phyloP scores from a whole-genome alignment of 2,797 vertebrate genomes.

The Decapterus maruadsi region DNA sequence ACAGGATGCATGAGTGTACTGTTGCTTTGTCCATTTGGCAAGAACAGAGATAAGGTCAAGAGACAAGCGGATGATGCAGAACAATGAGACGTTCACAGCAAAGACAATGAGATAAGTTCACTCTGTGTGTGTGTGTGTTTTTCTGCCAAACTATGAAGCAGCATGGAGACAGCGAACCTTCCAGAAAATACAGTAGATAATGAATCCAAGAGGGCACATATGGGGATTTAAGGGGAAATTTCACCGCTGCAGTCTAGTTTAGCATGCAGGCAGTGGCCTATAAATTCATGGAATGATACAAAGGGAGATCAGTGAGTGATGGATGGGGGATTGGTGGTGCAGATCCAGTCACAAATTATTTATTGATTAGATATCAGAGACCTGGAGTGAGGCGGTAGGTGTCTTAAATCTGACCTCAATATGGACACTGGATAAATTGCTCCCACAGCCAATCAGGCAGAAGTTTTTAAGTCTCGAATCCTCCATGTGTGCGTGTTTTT shows the following conservation, averaged over 20 bases:
- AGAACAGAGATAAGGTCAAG: constrained; percentile 64
- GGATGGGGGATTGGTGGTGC: constrained; percentile 68
- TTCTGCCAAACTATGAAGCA: not conserved
- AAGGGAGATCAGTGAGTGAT: constrained; percentile 72
- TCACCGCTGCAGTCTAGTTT: constrained; percentile 14
- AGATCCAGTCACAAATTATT: constrained; percentile 79
- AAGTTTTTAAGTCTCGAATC: constrained; percentile 8
- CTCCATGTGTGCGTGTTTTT: not conserved
- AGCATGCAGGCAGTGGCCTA: constrained; percentile 47
- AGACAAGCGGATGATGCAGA: constrained; percentile 51
- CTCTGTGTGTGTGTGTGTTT: not conserved
- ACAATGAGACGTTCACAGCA: constrained; percentile 43
- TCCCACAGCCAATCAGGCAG: constrained; percentile 26
- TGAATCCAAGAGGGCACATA: constrained; percentile 5
- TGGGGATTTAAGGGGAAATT: constrained; percentile 19
- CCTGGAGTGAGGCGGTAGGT: constrained; percentile 55
- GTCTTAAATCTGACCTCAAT: constrained; percentile 73
- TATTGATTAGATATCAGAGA: constrained; percentile 82
- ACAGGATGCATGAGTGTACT: constrained; percentile 61
- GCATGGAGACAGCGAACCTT: not conserved
- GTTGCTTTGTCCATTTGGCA: constrained; percentile 68
- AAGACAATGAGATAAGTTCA: constrained; percentile 35
- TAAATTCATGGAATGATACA: constrained; percentile 51
- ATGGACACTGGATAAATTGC: constrained; percentile 57
- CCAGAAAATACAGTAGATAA: not conserved